Conservation (phyloP, 2,113 vertebrate species). For the Peromyscus californicus region DNA sequence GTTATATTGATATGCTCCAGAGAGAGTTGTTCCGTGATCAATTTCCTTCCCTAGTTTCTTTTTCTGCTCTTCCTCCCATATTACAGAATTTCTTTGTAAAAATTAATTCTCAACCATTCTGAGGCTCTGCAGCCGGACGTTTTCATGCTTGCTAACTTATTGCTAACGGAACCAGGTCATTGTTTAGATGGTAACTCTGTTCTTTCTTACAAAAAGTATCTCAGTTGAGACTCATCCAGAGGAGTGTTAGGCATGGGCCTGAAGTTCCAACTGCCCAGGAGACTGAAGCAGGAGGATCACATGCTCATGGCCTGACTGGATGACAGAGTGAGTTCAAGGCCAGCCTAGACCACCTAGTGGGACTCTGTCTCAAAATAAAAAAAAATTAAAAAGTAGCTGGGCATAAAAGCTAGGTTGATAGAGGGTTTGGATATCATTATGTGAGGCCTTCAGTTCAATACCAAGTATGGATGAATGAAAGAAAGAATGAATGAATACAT, state of each 20-base stretch:
- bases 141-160: slow-evolving; percentile 64
- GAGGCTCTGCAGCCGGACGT: slow-evolving; percentile 41
- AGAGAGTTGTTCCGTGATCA: slow-evolving; percentile 65
- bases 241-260: neutral
- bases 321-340: neutral
- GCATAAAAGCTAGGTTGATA: neutral
- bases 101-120: slow-evolving; percentile 67
- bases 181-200: slow-evolving; percentile 57
- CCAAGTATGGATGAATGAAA: neutral
- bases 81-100: slow-evolving; percentile 56
- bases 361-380: neutral
- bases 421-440: neutral
- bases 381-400: neutral
- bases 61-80: slow-evolving; percentile 7
- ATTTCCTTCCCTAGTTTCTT: slow-evolving; percentile 52
- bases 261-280: neutral
- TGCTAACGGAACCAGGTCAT: slow-evolving; percentile 56
- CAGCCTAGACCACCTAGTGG: neutral
- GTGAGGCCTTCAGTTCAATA: neutral
- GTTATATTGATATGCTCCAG: slow-evolving; percentile 57
- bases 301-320: neutral
- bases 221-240: neutral
- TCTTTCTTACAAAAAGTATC: slow-evolving; percentile 48
- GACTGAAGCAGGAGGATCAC: neutral
- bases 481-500: neutral